A percentile compares a stretch with the other conserved stretches of the same genome.
Conservation (phyloP, 2,797 vertebrate species). For the Lophius americanus region DNA sequence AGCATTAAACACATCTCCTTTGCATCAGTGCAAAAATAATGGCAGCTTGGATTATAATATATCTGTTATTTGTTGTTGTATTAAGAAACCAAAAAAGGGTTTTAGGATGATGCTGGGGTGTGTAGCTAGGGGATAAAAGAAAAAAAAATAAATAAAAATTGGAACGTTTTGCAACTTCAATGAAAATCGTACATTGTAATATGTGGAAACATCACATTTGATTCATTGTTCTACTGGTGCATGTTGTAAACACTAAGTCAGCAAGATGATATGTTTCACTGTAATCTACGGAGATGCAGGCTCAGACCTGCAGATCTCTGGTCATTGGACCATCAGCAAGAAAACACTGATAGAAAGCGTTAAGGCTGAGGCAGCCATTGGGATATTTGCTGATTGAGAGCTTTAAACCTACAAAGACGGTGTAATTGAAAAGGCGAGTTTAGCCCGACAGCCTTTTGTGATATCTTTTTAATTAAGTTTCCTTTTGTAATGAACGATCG, state of each 20-base stretch:
- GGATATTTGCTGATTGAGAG: conserved; percentile 75
- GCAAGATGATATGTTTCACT: neutral
- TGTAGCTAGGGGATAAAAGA: too few species aligned
- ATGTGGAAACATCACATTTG: neutral
- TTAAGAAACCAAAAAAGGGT: too few species aligned
- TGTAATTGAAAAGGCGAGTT: conserved; percentile 77
- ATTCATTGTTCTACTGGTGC: neutral
- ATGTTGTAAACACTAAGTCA: neutral
- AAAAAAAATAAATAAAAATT: too few species aligned
- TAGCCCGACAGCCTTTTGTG: conserved; percentile 76
- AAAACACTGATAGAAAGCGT: conserved; percentile 31
- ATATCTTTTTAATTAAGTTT: conserved; percentile 84
- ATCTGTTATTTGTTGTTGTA: too few species aligned
- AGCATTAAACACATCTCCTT: too few species aligned
- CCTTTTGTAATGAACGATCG: conserved; percentile 70
- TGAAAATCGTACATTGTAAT: too few species aligned
- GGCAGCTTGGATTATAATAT: too few species aligned
- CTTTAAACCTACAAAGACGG: conserved; percentile 69
- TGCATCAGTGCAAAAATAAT: too few species aligned
- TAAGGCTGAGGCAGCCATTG: conserved; percentile 27
- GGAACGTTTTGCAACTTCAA: neutral
- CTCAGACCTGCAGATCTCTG: conserved; percentile 28
- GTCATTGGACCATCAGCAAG: conserved; percentile 36
- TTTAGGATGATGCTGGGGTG: too few species aligned
- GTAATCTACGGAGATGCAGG: neutral